Evolutionary conservation across 2,888 invertebrate species (phyloP).

Genomic region (Ptycholaimellus sp.): DNA sequence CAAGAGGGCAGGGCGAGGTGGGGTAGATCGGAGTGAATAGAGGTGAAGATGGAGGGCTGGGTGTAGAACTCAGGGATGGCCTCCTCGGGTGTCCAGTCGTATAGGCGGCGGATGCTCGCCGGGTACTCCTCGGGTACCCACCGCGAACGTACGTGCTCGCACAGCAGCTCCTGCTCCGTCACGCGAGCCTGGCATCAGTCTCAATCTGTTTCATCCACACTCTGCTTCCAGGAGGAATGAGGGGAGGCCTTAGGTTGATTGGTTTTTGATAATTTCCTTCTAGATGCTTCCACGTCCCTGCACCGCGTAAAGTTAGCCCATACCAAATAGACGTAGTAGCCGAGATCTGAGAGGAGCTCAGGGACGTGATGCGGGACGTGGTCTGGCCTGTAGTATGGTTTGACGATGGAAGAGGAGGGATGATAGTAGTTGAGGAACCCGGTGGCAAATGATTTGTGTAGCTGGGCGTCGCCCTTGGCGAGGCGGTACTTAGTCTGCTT

Average conservation of each 20-base stretch:
- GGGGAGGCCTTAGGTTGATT: too few relatives aligned
- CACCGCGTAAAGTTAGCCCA: too few relatives aligned
- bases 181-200: too few relatives aligned
- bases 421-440: too few relatives aligned
- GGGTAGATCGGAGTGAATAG: slow-evolving; percentile 74
- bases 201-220: too few relatives aligned
- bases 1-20: slow-evolving; percentile 73
- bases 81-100: slow-evolving; percentile 94
- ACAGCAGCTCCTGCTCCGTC: too few relatives aligned
- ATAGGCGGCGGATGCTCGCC: slow-evolving; percentile 49
- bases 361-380: slow-evolving; percentile 58
- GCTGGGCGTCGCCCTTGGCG: slow-evolving; percentile 78
- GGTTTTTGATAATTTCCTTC: too few relatives aligned
- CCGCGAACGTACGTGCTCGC: too few relatives aligned
- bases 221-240: too few relatives aligned
- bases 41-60: slow-evolving; percentile 64
- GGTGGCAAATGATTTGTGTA: slow-evolving; percentile 77
- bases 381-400: slow-evolving; percentile 10
- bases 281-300: too few relatives aligned
- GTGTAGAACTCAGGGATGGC: slow-evolving; percentile 92
- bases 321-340: slow-evolving; percentile 84
- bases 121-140: slow-evolving; percentile 50
- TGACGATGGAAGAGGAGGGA: too few relatives aligned
- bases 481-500: slow-evolving; percentile 78
- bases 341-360: slow-evolving; percentile 81